These are phyloP conservation scores for Phaenicophaeus curvirostris DNA, from an alignment of 2,797 vertebrate genomes.

Conservation along the genomic window DNA sequence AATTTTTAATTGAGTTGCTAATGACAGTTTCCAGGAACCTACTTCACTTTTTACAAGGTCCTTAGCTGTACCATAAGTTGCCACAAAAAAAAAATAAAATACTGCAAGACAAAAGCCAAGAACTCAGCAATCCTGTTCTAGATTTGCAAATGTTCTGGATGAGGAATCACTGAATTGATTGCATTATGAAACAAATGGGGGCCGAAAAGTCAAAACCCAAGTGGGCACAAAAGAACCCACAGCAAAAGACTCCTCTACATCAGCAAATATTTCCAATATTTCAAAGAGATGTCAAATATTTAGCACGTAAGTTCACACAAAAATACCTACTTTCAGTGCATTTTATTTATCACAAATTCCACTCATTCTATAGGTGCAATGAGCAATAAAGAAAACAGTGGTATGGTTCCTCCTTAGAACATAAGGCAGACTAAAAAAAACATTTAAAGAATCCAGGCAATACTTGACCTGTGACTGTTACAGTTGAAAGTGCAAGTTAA, in stretches of 20 bases:
- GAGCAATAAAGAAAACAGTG: background rate
- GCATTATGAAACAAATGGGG: background rate
- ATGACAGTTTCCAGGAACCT: conserved; percentile 15
- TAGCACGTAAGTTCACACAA: background rate
- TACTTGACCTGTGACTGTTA: background rate
- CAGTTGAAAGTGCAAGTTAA: background rate
- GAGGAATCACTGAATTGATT: background rate
- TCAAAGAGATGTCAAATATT: background rate
- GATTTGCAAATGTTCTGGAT: conserved; percentile 24
- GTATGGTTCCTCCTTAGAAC: background rate
- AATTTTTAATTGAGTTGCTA: conserved; percentile 1
- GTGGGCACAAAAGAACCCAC: background rate
- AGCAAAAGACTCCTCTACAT: background rate
- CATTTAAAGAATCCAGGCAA: background rate
- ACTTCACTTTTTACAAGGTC: conserved; percentile 23
- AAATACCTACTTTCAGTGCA: background rate
- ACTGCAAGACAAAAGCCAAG: conserved; percentile 4
- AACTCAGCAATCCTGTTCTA: background rate
- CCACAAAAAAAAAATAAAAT: conserved; percentile 17
- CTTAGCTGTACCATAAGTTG: conserved; percentile 27
- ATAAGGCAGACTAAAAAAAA: background rate
- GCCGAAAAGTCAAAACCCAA: background rate
- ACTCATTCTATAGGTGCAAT: background rate
- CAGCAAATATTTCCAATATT: background rate
- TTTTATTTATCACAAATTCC: background rate